Base-by-base conservation (phyloP, 2,113 vertebrate genomes). In the Psettodes erumei region DNA sequence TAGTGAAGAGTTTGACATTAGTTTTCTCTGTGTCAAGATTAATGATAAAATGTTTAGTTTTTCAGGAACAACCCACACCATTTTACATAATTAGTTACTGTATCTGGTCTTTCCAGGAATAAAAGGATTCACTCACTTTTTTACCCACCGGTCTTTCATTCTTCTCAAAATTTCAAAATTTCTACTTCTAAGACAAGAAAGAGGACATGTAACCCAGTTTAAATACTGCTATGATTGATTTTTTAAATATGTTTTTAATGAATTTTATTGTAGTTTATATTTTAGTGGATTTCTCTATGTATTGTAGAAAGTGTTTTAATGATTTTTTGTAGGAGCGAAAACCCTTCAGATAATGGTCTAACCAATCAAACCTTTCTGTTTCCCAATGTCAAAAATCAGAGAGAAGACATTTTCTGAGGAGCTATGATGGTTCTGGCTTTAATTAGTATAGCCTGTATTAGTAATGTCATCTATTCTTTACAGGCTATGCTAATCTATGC, bases 361-460 rank as follows among this genome's bases (percentile, higher is more conserved):
- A 71, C 1, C 1, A 32, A 18, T 63, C n/a, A 32, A 42, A 47
- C 12, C 42, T 25, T 48, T 55, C 11, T 55, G 13, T 59, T 50
- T 45, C 48, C 13, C 23, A 38, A 45, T 56, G 38, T 60, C 27
- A 25, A 23, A 21, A 48, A 28, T 77, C 59, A 62, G 47, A 37
- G 6, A 56, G 79, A 73, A 82, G 71, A 71, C 23, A 32, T 37
- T 42, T 68, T 30, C 35, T 65, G 58, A 42, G 40, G 48, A n/a
- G 65, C 72, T 28, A 8, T 93, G 94, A 95, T 94, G 94, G 92
- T 94, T 95, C 93, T 93, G 94, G 94, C 91, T 94, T 94, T 95
- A 95, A 94, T 95, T 95, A 94, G 94, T 95, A 94, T 93, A 95
- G 94, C 94, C 94, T 95, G 94, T 95, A 93, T 94, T 93, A 94